Conservation (phyloP, 1,140 invertebrate species). For the Eupeodes corollae region DNA sequence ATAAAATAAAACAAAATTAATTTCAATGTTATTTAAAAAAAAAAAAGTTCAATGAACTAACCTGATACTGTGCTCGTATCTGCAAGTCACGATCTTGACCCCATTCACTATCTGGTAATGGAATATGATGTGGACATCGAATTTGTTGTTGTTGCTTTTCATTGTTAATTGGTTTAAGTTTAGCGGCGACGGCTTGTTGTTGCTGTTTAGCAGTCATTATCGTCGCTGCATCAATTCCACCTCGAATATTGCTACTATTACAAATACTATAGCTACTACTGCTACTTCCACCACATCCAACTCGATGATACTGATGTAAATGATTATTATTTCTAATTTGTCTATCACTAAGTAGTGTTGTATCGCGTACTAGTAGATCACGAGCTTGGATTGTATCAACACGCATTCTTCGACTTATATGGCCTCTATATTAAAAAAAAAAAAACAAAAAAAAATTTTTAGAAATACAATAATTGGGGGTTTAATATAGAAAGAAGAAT, state of each 20-base stretch:
- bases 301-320: slow-evolving; percentile 5
- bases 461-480: not conserved
- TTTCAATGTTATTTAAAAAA: not conserved
- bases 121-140: slow-evolving; percentile 46
- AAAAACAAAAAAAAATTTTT: not conserved
- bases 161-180: slow-evolving; percentile 10
- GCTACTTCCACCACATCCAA: slow-evolving; percentile 13
- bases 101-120: slow-evolving; percentile 48
- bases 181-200: not conserved
- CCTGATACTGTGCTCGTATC: slow-evolving; percentile 48
- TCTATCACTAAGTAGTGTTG: slow-evolving; percentile 26
- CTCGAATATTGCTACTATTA: slow-evolving; percentile 26
- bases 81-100: slow-evolving; percentile 46
- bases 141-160: slow-evolving; percentile 38
- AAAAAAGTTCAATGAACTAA: slow-evolving; percentile 12
- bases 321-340: slow-evolving; percentile 27
- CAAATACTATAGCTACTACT: slow-evolving; percentile 15
- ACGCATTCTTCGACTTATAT: slow-evolving; percentile 36
- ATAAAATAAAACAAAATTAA: not conserved
- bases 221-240: slow-evolving; percentile 30
- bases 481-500: not conserved
- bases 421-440: slow-evolving; percentile 19
- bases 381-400: slow-evolving; percentile 30
- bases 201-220: slow-evolving; percentile 17
- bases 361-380: slow-evolving; percentile 18